These are phyloP conservation scores for Adelosebastes latens DNA, from an alignment of 2,797 vertebrate genomes.

Conservation along the genomic window DNA sequence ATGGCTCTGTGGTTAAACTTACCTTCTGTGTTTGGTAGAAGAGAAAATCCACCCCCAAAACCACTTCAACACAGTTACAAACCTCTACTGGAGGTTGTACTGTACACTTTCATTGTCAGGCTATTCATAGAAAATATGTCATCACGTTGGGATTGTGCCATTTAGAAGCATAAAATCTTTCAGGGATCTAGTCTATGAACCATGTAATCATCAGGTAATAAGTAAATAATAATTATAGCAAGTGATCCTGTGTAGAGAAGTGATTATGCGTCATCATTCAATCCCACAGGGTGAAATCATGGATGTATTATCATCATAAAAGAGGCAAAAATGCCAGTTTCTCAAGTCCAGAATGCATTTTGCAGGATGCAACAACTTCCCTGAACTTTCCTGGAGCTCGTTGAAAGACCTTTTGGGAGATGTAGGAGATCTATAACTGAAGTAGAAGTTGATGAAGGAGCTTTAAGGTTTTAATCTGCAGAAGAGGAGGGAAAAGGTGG, in stretches of 20 bases:
- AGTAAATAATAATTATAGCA: background rate
- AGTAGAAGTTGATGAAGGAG: background rate
- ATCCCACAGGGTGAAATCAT: background rate
- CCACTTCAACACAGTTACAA: background rate
- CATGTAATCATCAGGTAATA: background rate
- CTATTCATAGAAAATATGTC: background rate
- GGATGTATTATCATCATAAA: too few relatives aligned
- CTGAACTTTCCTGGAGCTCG: background rate
- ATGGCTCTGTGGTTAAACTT: slow-evolving; percentile 35
- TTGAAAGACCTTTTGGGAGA: background rate
- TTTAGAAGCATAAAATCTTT: background rate
- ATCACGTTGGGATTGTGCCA: background rate
- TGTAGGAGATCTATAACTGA: background rate
- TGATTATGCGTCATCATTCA: background rate
- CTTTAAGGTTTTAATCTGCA: background rate
- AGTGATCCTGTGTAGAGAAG: background rate
- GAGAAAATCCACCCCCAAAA: background rate
- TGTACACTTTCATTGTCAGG: background rate
- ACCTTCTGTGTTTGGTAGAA: slow-evolving; percentile 28
- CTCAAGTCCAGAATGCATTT: background rate
- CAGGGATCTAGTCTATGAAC: background rate
- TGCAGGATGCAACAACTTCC: background rate
- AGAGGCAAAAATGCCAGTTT: background rate
- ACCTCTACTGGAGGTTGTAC: background rate
- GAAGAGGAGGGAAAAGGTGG: background rate